These are phyloP conservation scores for Mionectes olivaceus DNA, from an alignment of 2,797 vertebrate genomes.

Conservation along the genomic window DNA sequence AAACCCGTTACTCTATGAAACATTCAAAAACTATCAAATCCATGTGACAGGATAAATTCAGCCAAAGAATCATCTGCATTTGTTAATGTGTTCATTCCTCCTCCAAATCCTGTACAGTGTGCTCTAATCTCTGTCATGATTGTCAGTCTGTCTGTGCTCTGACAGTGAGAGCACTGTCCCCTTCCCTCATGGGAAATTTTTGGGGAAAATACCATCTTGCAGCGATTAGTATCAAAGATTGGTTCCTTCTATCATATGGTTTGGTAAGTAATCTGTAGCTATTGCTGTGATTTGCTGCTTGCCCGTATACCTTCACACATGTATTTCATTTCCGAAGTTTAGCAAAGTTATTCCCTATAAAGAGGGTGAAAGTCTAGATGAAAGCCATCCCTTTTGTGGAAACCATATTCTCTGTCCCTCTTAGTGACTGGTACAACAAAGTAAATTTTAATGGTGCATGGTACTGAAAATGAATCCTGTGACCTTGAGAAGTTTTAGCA, in stretches of 20 bases:
- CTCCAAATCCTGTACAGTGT: not conserved
- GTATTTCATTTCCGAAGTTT: slow-evolving; percentile 73
- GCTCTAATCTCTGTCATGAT: not conserved
- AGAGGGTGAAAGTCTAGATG: slow-evolving; percentile 68
- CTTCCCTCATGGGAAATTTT: not conserved
- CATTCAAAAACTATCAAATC: not conserved
- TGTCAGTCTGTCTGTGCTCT: not conserved
- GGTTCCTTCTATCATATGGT: slow-evolving; percentile 47
- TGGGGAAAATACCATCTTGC: slow-evolving; percentile 36
- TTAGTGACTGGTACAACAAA: slow-evolving; percentile 58
- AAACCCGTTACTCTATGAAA: not conserved
- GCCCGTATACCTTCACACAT: slow-evolving; percentile 51
- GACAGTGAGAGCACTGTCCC: not conserved
- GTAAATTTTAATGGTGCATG: slow-evolving; percentile 66
- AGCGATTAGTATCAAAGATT: slow-evolving; percentile 55
- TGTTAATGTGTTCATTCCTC: not conserved
- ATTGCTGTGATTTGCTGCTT: slow-evolving; percentile 69
- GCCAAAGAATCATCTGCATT: not conserved
- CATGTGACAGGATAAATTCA: not conserved
- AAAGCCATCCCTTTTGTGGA: slow-evolving; percentile 60
- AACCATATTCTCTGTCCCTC: slow-evolving; percentile 47
- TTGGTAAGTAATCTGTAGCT: slow-evolving; percentile 34
- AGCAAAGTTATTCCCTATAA: slow-evolving; percentile 66
- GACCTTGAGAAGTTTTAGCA: slow-evolving; percentile 48
- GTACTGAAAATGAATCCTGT: slow-evolving; percentile 61